Conservation (phyloP, 2,888 invertebrate species). For the Brassicogethes aeneus region DNA sequence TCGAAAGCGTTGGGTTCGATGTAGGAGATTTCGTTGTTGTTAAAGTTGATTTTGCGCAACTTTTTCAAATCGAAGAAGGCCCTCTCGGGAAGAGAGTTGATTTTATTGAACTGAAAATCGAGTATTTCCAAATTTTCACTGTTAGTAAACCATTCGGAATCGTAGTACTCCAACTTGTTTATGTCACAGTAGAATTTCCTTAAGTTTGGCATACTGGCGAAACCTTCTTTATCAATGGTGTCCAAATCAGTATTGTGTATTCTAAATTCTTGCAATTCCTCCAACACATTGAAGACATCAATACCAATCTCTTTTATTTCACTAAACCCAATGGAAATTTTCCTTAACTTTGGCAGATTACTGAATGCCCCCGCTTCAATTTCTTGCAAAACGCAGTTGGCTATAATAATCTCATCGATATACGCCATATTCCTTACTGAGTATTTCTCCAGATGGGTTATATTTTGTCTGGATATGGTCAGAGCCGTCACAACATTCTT, state of each 20-base stretch:
- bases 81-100: slow-evolving; percentile 3
- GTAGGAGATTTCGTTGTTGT: slow-evolving; percentile 6
- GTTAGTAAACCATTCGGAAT: slow-evolving; percentile 6
- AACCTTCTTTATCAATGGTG: slow-evolving; percentile 5
- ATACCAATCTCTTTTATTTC: neutral
- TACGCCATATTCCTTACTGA: slow-evolving; percentile 8
- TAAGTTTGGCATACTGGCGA: slow-evolving; percentile 2
- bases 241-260: slow-evolving; percentile 5
- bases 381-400: slow-evolving; percentile 1
- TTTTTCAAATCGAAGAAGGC: slow-evolving; percentile 5
- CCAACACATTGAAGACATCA: slow-evolving; percentile 3
- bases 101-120: slow-evolving; percentile 7
- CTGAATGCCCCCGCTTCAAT: slow-evolving; percentile 8
- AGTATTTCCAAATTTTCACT: slow-evolving; percentile 5
- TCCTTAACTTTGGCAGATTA: slow-evolving; percentile 6
- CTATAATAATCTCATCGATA: slow-evolving; percentile 1
- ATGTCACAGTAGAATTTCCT: slow-evolving; percentile 3
- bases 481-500: neutral
- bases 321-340: slow-evolving; percentile 1
- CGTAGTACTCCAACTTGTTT: slow-evolving; percentile 4
- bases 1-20: slow-evolving; percentile 7
- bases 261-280: slow-evolving; percentile 4
- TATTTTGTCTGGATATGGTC: slow-evolving; percentile 1
- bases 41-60: slow-evolving; percentile 4
- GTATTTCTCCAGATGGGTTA: slow-evolving; percentile 3